Evolutionary conservation across 2,797 vertebrate species (phyloP).

Genomic region (Ciconia nigra): DNA sequence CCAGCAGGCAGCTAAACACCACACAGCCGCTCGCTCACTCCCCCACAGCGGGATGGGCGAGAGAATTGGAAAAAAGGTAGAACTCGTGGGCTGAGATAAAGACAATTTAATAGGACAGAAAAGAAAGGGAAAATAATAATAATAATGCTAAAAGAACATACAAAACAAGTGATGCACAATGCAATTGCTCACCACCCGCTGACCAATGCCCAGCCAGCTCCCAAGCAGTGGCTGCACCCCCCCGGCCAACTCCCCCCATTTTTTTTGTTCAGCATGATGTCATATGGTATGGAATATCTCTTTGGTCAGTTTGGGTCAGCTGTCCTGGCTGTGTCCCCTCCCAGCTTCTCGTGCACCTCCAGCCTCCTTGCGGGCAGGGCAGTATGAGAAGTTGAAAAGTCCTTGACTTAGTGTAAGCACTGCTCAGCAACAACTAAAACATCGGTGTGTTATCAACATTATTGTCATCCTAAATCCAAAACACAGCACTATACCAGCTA

Average conservation of each 20-base stretch:
- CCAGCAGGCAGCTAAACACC: neutral
- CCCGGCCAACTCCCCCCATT: neutral
- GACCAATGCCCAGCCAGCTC: neutral
- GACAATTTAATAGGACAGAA: neutral
- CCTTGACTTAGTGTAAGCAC: neutral
- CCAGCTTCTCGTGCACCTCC: neutral
- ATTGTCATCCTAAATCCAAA: neutral
- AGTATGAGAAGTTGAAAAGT: neutral
- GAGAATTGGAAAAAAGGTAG: neutral
- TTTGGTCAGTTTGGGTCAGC: neutral
- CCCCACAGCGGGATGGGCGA: neutral
- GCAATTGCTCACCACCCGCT: neutral
- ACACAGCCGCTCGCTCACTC: neutral
- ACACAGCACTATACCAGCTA: neutral
- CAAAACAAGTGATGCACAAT: neutral
- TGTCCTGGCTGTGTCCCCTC: neutral
- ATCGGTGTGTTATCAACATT: neutral
- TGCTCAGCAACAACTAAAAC: neutral
- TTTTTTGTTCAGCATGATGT: neutral
- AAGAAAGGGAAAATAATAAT: neutral
- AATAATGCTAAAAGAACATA: neutral
- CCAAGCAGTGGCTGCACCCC: fast-evolving
- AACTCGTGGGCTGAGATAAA: neutral
- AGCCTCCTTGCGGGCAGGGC: neutral
- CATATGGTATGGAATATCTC: neutral